These are phyloP conservation scores for Oncorhynchus kisutch DNA, from an alignment of 2,113 vertebrate species.

Conservation along the genomic window DNA sequence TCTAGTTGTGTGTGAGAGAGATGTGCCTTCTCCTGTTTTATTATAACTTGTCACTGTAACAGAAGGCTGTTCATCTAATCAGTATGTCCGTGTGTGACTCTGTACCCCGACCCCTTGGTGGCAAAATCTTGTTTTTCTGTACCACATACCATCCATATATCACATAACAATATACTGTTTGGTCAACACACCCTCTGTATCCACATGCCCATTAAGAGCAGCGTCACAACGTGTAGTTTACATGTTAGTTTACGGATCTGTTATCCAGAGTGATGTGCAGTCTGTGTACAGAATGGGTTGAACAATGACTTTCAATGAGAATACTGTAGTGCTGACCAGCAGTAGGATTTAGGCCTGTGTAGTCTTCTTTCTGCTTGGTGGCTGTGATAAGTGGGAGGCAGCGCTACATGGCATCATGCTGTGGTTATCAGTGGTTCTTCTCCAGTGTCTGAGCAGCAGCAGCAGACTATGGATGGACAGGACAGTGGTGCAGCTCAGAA, in stretches of 20 bases:
- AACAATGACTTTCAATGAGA: too few species aligned
- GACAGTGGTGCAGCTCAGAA: not conserved
- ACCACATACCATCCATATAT: not conserved
- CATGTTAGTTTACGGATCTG: too few species aligned
- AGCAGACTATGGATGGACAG: not conserved
- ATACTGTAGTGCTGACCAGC: too few species aligned
- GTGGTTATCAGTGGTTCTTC: too few species aligned
- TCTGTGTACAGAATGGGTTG: too few species aligned
- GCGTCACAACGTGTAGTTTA: too few species aligned
- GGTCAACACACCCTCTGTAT: not conserved
- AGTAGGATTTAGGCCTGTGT: too few species aligned
- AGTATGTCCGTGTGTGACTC: not conserved
- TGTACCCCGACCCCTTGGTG: not conserved
- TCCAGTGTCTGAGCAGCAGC: too few species aligned
- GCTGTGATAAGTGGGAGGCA: too few species aligned
- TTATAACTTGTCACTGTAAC: not conserved
- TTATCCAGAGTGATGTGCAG: too few species aligned
- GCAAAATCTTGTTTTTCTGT: not conserved
- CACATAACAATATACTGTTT: not conserved
- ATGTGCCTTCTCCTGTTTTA: not conserved
- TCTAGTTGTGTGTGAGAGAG: not conserved
- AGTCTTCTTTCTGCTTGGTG: too few species aligned
- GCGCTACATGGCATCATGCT: too few species aligned
- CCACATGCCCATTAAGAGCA: not conserved
- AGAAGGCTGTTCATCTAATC: constrained; percentile 9